Evolutionary conservation across 2,888 invertebrate genomes (phyloP), one percentile per base, ranked within the genome.

Genomic region (Polymixis flavicincta): DNA sequence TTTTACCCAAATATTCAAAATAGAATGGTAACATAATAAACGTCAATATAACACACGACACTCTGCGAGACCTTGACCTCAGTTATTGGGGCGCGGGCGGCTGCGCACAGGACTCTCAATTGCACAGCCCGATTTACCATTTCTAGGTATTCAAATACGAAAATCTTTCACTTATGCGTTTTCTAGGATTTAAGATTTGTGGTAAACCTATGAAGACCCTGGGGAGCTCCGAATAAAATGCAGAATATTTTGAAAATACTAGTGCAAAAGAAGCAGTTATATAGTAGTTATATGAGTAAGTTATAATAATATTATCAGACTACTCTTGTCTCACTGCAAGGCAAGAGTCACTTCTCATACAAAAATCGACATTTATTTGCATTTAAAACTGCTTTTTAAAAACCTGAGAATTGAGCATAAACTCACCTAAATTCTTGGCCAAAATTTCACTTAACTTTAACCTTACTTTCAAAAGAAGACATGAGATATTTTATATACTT

Each of bases 31-130:
- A 14, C 19, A 54, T 50, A 14, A n/a, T n/a, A 55, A 48, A 45
- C 65, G 50, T 52, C 42, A 65, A 63, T 63, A 54, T 50, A 57
- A 37, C 32, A 66, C 42, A 61, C 60, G 22, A 28, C 19, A 22
- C 28, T 13, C 6, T 14, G 37, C 42, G 25, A 42, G 32, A 72
- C 78, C 78, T 83, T 81, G 81, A 66, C 81, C 81, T 50, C 69
- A 13, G 71, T 54, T 78, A 72, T 61, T 78, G 78, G 76, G 69
- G 65, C 66, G 48, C 54, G 57, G 70, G 42, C 82, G 78, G 48
- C 79, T 74, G 78, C 48, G 72, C 77, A 45, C 64, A 65, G 67
- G 55, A 68, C 68, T 45, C 63, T 54, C 71, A 54, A 50, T 57
- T 60, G 65, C 55, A 67, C 19, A 25, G 7, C 25, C 25, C 19